A percentile compares a stretch with the other conserved stretches of the same genome.
Conservation (phyloP, 2,888 invertebrate species). For the Linnaemya tessellans region DNA sequence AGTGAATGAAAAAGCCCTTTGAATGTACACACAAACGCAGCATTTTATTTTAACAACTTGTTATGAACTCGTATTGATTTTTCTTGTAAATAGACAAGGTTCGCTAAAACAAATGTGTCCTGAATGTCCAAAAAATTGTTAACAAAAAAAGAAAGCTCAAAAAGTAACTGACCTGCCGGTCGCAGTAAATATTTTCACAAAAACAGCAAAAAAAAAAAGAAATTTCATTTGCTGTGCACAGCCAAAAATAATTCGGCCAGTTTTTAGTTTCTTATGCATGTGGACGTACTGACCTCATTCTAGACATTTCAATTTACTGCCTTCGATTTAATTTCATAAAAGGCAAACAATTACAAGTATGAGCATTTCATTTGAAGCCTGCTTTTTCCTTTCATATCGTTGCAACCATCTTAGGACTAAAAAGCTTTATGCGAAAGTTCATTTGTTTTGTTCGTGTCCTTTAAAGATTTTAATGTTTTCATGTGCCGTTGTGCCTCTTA, state of each 20-base stretch:
- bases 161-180: not conserved
- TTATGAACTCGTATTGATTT: too few species aligned
- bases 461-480: not conserved
- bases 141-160: not conserved
- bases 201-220: not conserved
- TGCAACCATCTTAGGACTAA: not conserved
- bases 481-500: not conserved
- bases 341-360: not conserved
- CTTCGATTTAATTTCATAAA: not conserved
- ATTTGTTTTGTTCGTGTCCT: constrained; percentile 4
- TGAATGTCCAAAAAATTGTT: not conserved
- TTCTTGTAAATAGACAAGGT: too few species aligned
- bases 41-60: too few species aligned
- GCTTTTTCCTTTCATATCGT: not conserved
- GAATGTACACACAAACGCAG: too few species aligned
- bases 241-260: not conserved
- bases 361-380: not conserved
- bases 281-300: not conserved
- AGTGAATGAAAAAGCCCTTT: too few species aligned
- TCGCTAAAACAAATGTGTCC: not conserved
- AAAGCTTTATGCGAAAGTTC: not conserved
- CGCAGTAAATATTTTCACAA: not conserved
- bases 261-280: not conserved
- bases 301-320: not conserved
- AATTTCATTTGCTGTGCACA: not conserved